Evolutionary conservation across 2,113 vertebrate species (phyloP).

Genomic region (Leuciscus idus): DNA sequence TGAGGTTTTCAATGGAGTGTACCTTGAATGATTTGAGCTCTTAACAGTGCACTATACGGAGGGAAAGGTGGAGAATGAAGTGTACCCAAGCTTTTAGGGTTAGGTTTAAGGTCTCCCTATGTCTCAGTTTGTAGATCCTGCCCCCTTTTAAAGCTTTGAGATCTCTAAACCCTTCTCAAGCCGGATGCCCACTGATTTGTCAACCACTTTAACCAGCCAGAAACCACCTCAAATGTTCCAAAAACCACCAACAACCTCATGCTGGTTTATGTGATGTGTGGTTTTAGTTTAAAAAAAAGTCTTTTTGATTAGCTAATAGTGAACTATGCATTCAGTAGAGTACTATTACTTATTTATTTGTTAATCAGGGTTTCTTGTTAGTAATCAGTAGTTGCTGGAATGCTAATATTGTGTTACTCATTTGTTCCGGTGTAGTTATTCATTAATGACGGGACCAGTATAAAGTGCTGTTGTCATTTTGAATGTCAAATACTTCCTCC

Average conservation of each 20-base stretch:
- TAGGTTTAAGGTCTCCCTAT: too few species aligned
- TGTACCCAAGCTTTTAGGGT: too few species aligned
- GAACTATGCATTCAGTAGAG: too few species aligned
- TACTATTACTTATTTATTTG: too few species aligned
- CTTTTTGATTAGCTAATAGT: too few species aligned
- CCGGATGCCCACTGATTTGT: not conserved
- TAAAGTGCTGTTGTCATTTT: not conserved
- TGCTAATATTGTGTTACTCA: not conserved
- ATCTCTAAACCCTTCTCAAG: not conserved
- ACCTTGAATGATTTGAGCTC: too few species aligned
- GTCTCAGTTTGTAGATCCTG: too few species aligned
- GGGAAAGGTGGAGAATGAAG: too few species aligned
- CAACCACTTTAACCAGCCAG: not conserved
- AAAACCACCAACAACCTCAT: not conserved
- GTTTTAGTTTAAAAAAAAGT: too few species aligned
- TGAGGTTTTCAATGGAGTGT: too few species aligned
- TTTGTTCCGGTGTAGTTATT: not conserved
- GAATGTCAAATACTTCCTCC: not conserved
- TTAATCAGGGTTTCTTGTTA: not conserved
- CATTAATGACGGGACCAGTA: not conserved
- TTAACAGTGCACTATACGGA: too few species aligned
- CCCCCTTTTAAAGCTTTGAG: too few species aligned
- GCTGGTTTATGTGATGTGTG: not conserved
- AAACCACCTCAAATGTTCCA: not conserved
- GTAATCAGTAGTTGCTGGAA: not conserved